Evolutionary conservation across 1,140 invertebrate species (phyloP), one percentile per base, ranked within the genome.

Genomic region (Dreissena polymorpha): DNA sequence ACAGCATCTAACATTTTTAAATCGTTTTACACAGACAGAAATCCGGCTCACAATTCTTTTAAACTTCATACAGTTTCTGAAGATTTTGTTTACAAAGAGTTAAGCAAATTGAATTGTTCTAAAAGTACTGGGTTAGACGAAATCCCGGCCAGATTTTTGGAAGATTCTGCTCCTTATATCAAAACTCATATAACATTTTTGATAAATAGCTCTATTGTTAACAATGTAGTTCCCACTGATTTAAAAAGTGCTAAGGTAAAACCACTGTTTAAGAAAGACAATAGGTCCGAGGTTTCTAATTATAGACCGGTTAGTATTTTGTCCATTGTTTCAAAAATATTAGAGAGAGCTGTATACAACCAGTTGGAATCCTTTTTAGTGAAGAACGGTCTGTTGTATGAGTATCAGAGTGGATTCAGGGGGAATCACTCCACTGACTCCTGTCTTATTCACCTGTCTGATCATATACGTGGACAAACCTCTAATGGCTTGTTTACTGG

Each of bases 401-500:
- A n/a, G n/a, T n/a, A n/a, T n/a, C n/a, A n/a, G n/a, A n/a, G n/a
- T n/a, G 39, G 39, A 39, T 39, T 39, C 39, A 39, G 39, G 39
- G 39, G 39, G n/a, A 25, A 14, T 10, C 81, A 16, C 50, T 80
- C 71, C 18, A 85, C 77, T 18, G 77, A 81, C 18, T 63, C 78
- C 12, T 82, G 78, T 69, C 51, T 82, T 7, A 64, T 82, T 21
- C 72, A 72, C 67, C 49, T 77, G 0, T 65, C 73, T 10, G 78
- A 82, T 72, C 57, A 81, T 21, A 85, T 85, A 25, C 71, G 55
- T 50, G 25, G 23, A 12, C 63, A 83, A 49, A 74, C 73, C 1
- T 53, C 57, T 21, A 83, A 83, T 55, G 79, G 85, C 23, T 18
- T 73, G 0, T 69, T 77, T 55, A 78, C 75, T 12, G 74, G 85